phyloP scores from a whole-genome alignment of 2,113 vertebrate species.

The Notiomystis cincta region DNA sequence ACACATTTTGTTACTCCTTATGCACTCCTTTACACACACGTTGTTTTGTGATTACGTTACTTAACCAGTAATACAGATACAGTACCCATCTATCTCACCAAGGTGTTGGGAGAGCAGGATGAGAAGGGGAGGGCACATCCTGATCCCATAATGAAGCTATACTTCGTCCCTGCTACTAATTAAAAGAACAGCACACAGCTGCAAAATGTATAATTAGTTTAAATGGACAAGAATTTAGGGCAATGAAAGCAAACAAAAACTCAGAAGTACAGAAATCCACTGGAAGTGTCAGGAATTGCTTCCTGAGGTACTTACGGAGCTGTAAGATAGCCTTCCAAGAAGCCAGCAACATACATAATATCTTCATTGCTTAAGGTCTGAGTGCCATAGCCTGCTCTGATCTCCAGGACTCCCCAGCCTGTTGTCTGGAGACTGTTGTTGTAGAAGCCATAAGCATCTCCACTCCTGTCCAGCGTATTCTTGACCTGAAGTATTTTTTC shows the following conservation, averaged over 20 bases:
- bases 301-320: constrained; percentile 78
- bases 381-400: constrained; percentile 83
- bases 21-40: neutral
- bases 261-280: neutral
- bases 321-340: constrained; percentile 88
- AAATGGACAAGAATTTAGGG: neutral
- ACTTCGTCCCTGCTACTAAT: neutral
- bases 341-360: constrained; percentile 85
- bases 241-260: neutral
- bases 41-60: neutral
- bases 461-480: constrained; percentile 74
- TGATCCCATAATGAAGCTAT: neutral
- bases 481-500: constrained; percentile 74
- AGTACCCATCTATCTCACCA: neutral
- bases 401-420: constrained; percentile 88
- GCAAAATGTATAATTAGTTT: neutral
- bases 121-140: neutral
- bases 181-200: neutral
- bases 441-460: constrained; percentile 86
- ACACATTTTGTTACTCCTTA: neutral
- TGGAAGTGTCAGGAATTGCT: neutral
- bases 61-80: neutral
- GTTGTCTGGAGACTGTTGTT: constrained; percentile 78
- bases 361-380: constrained; percentile 74
- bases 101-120: neutral